Conservation (phyloP, 2,113 vertebrate genomes). For the Coturnix japonica region DNA sequence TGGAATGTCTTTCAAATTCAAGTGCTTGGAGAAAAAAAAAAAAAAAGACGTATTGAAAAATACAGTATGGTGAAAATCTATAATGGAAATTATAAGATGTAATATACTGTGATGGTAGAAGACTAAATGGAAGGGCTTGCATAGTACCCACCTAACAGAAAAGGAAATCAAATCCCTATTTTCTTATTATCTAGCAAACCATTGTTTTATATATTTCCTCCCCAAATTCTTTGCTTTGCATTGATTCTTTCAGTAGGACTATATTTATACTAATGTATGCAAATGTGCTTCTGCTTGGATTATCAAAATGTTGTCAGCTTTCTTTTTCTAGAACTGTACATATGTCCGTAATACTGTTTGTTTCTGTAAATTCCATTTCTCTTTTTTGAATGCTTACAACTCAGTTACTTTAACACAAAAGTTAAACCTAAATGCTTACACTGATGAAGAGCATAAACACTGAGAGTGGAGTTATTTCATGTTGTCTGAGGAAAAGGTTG, state of each 20-base stretch:
- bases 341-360: background rate
- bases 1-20: conserved; percentile 3
- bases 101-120: background rate
- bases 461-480: background rate
- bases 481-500: background rate
- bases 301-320: background rate
- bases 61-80: background rate
- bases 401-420: background rate
- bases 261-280: background rate
- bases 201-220: background rate
- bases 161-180: background rate
- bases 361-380: background rate
- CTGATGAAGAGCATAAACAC: background rate
- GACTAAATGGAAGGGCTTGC: background rate
- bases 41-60: background rate
- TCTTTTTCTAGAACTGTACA: background rate
- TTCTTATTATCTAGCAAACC: background rate
- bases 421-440: background rate
- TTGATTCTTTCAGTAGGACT: background rate
- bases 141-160: background rate
- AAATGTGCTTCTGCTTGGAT: background rate
- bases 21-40: background rate
- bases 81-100: background rate
- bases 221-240: background rate
- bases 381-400: background rate